A percentile compares a stretch with the other conserved stretches of the same genome.
Evolutionary conservation across 2,797 vertebrate species (phyloP).

Genomic region (Eutrigla gurnardus): DNA sequence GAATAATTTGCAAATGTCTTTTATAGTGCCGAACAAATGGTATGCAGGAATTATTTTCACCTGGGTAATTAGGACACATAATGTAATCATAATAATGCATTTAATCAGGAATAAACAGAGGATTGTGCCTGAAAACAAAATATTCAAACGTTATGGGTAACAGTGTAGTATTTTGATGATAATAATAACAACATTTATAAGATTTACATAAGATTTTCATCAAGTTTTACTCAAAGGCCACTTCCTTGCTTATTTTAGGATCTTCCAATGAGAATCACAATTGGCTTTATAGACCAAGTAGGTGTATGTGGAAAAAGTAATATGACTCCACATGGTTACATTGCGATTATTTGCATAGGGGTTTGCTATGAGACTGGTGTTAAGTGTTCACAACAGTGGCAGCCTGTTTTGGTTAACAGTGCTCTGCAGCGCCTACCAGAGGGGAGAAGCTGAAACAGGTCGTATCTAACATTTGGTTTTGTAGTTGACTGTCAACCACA

Average conservation of each 20-base stretch:
- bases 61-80: too few species aligned
- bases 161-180: background rate
- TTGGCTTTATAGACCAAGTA: background rate
- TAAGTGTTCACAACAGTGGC: background rate
- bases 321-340: too few species aligned
- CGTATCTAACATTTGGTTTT: background rate
- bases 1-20: too few species aligned
- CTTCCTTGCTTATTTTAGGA: background rate
- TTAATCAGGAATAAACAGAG: too few species aligned
- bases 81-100: too few species aligned
- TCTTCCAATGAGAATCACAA: background rate
- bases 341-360: too few species aligned
- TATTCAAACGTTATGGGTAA: too few species aligned
- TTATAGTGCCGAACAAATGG: too few species aligned
- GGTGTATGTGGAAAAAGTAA: background rate
- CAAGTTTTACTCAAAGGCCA: background rate
- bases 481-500: background rate
- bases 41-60: too few species aligned
- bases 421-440: background rate
- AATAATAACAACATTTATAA: background rate
- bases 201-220: background rate
- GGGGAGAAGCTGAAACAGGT: background rate
- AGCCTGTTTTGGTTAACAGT: background rate
- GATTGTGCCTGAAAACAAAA: too few species aligned
- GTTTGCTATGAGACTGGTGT: background rate